Evolutionary conservation across 2,888 invertebrate species (phyloP), one percentile per base, ranked within the genome.

Genomic region (Cerceris rybyensis): DNA sequence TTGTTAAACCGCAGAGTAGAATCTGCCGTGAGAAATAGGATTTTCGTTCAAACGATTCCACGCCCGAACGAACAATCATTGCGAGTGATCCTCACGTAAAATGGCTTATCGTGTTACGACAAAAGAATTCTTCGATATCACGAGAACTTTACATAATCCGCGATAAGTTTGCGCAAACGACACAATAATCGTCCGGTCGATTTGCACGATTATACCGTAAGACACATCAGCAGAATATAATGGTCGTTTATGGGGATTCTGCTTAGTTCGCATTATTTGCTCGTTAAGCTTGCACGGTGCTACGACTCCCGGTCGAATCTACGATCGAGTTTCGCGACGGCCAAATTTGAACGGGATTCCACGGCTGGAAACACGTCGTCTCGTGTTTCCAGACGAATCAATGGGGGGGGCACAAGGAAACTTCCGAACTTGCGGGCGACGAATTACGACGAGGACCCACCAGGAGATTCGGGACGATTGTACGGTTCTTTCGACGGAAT

Each of bases 381-480:
- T 28, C 42, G 14, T 11, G 49, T 28, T 7, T 63, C 54, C 4
- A 43, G 16, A 49, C 55, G 28, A 28, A 28, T 28, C 4, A 28
- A n/a, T n/a, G n/a, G n/a, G 1, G 28, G 28, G 28, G 55, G 46
- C 54, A 54, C 55, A 66, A 41, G 50, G 17, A 61, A 71, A 63
- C 63, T 63, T 63, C 63, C 63, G 63, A 52, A 71, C 28, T 28
- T 28, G 28, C 81, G 78, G 70, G 76, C 74, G 73, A 76, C 71
- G 78, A 81, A 76, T 78, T 74, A 81, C 65, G 59, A 70, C 65
- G 49, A 64, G 52, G 17, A 65, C 60, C 75, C 70, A 57, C 73
- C 28, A 28, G 28, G 28, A 28, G 28, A 28, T 28, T 28, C 28
- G 28, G 28, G 28, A 28, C 28, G 4, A 28, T 28, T 28, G 28